Base-by-base conservation (phyloP, 2,113 vertebrate genomes). In the Caracal caracal region DNA sequence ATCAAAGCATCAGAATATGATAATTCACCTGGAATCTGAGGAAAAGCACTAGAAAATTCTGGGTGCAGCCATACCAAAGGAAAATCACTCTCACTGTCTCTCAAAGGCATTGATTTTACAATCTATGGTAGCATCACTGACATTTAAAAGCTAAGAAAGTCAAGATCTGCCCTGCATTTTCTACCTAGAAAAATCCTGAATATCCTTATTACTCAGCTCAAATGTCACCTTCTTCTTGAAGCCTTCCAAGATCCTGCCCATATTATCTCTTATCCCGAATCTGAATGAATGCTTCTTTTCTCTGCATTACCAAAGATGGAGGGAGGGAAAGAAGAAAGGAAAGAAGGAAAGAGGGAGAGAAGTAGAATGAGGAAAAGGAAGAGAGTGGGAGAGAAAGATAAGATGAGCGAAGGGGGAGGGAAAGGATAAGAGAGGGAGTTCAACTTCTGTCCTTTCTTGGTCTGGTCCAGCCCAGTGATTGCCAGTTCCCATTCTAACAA, bases 311-410 rank as follows among this genome's bases (percentile, higher is more conserved):
- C 53, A 61, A 78, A 84, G 10, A 15, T 81, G 19, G 2, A 11
- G 96, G 95, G 85, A 28, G 96, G 96, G 80, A 56, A 40, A 24
- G 11, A 28, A 91, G 86, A 97, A 97, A 78, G 75, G 56, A 53
- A 63, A 63, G 43, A 93, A 30, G 53, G 30, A 96, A 96, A 86
- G 33, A 61, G 19, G 35, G 40, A 84, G 37, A 63, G 95, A 96
- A 91, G 19, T 11, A 84, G 37, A 20, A 4, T 17, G 43, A 85
- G 35, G 90, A 71, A 96, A 97, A 97, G 80, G 70, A 49, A 68
- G 66, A 66, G 61, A 53, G 37, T 95, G 96, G 13, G 96, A 94
- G 80, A 66, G 61, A 33, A 22, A 5, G 6, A 6, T 56, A 56
- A 37, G n/a, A 89, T 85, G 97, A 97, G 73, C 68, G 28, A 33